These are phyloP conservation scores for Pseudonaja textilis DNA, from an alignment of 2,113 vertebrate species.

Conservation along the genomic window DNA sequence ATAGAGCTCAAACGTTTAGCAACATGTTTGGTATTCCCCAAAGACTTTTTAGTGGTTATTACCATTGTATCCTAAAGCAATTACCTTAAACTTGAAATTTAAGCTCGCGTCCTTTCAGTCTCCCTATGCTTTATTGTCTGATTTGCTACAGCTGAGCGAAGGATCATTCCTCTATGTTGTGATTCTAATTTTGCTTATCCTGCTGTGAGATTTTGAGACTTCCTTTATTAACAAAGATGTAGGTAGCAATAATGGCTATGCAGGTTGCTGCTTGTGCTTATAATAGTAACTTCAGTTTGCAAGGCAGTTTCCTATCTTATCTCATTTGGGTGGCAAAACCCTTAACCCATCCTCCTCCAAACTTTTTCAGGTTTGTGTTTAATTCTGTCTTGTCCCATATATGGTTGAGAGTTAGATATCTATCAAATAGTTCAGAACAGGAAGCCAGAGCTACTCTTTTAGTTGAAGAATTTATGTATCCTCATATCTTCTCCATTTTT, in stretches of 20 bases:
- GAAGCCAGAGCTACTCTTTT: background rate
- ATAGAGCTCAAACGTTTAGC: background rate
- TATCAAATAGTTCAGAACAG: background rate
- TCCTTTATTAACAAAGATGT: background rate
- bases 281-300: background rate
- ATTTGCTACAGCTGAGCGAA: background rate
- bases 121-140: background rate
- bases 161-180: background rate
- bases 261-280: background rate
- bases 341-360: background rate
- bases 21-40: background rate
- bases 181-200: background rate
- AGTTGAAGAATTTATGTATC: background rate
- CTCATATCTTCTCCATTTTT: too few species aligned
- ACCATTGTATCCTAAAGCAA: background rate
- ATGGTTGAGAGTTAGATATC: background rate
- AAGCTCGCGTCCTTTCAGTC: background rate
- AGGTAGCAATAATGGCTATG: background rate
- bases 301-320: background rate
- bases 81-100: background rate
- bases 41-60: background rate
- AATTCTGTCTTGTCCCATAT: background rate
- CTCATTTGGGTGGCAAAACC: background rate
- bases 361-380: background rate
- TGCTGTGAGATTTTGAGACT: background rate